Base-by-base conservation (phyloP, 2,888 invertebrate species). In the Entomobrya multifasciata region DNA sequence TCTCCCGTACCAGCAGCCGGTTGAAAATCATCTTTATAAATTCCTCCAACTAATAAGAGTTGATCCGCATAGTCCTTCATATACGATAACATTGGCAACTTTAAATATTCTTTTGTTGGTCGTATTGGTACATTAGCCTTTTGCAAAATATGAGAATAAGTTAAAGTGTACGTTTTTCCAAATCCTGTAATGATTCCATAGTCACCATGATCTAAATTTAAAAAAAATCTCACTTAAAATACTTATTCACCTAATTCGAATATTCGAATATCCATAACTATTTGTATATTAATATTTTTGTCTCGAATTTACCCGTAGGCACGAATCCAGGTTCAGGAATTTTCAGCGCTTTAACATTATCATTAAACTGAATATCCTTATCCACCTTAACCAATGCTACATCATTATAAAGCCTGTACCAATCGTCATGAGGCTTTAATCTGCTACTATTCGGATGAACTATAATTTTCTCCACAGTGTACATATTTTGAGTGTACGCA, bases 301-400 rank as follows among this genome's bases (percentile, higher is more conserved):
- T n/a, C n/a, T n/a, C n/a, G n/a, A n/a, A n/a, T n/a, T n/a, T n/a
- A n/a, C n/a, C n/a, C n/a, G n/a, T 4, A 4, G 84, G 67, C 6
- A 67, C 25, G 47, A 67, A 84, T 11, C 20, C 67, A 2, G 22
- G 5, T 15, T 44, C 20, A 6, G 67, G 52, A 25, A 84, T 52
- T 15, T 15, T 5, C 0, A 84, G 0, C 0, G 84, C 67, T 52
- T 77, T 62, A 0, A 84, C 55, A 8, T 52, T 49, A 0, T 65
- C n/a, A 0, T 22, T 30, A 52, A 84, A 84, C n/a, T 22, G 1
- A n/a, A 84, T 76, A 36, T 65, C 49, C n/a, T 10, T 55, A 1
- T 62, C 55, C 17, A 84, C 13, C 41, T 77, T 60, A 4, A 84
- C 0, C 10, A 84, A 30, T 3, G 84, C 84, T 15, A 84, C 17